These are phyloP conservation scores for Tokudaia tokunoshimensis DNA, from an alignment of 2,797 vertebrate genomes.

Conservation along the genomic window DNA sequence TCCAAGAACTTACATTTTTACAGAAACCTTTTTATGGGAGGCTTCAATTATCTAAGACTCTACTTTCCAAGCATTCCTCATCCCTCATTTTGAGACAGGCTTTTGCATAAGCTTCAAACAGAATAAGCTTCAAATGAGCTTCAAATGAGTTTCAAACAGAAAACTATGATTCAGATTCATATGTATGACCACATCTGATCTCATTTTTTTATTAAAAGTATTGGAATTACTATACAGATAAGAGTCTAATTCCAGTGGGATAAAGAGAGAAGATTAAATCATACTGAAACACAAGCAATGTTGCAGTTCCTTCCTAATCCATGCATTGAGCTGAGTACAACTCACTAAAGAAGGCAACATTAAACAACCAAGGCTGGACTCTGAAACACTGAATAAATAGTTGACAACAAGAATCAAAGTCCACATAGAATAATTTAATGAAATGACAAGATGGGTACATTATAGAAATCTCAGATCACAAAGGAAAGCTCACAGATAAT, in stretches of 20 bases:
- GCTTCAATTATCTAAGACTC: not conserved
- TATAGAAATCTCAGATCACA: not conserved
- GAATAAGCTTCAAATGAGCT: not conserved
- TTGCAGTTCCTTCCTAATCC: not conserved
- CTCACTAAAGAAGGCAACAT: not conserved
- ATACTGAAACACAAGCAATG: not conserved
- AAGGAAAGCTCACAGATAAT: not conserved
- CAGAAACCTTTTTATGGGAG: not conserved
- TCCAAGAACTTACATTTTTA: not conserved
- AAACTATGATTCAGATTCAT: not conserved
- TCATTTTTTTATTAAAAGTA: constrained; percentile 31
- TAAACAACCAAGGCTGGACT: not conserved
- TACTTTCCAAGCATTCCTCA: not conserved
- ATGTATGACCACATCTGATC: not conserved
- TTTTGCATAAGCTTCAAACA: not conserved
- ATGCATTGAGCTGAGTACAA: not conserved
- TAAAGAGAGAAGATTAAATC: not conserved
- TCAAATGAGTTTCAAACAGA: not conserved
- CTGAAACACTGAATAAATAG: not conserved
- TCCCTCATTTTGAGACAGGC: not conserved
- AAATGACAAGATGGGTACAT: not conserved
- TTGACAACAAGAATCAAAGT: not conserved
- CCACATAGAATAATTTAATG: not conserved
- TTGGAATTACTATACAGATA: not conserved
- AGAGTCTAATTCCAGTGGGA: not conserved